These are phyloP conservation scores for Rhopalosiphum maidis DNA, from an alignment of 1,140 invertebrate species.

Conservation along the genomic window DNA sequence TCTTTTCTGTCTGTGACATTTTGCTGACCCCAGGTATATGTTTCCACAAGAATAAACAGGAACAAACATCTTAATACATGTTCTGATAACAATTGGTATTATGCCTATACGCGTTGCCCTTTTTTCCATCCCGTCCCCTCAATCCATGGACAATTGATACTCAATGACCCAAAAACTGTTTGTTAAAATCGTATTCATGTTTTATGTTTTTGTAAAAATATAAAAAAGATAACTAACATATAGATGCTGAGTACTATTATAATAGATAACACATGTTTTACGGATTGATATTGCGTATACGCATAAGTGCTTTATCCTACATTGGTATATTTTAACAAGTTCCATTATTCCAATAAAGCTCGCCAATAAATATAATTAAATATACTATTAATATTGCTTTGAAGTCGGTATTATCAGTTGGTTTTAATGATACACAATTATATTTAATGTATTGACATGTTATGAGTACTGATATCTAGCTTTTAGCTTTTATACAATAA, in stretches of 20 bases:
- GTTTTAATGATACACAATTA: background rate
- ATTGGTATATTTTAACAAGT: background rate
- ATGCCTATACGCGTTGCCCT: background rate
- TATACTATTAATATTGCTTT: background rate
- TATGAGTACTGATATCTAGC: background rate
- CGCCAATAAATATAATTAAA: background rate
- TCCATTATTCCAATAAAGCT: background rate
- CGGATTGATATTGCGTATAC: background rate
- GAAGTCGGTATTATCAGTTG: background rate
- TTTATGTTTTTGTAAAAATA: background rate
- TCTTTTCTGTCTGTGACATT: background rate
- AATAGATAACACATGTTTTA: background rate
- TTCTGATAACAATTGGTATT: slow-evolving; percentile 21
- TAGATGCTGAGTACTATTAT: background rate
- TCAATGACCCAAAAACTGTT: slow-evolving; percentile 7
- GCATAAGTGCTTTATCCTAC: background rate
- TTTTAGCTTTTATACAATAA: background rate
- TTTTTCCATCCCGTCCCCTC: background rate
- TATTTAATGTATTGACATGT: background rate
- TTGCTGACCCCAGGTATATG: background rate
- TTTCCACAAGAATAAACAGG: background rate
- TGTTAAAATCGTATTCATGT: slow-evolving; percentile 8
- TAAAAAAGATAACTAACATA: background rate
- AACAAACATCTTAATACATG: slow-evolving; percentile 36
- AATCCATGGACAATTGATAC: background rate